Evolutionary conservation across 2,888 invertebrate genomes (phyloP).

Genomic region (Orthonychiurus folsomi): DNA sequence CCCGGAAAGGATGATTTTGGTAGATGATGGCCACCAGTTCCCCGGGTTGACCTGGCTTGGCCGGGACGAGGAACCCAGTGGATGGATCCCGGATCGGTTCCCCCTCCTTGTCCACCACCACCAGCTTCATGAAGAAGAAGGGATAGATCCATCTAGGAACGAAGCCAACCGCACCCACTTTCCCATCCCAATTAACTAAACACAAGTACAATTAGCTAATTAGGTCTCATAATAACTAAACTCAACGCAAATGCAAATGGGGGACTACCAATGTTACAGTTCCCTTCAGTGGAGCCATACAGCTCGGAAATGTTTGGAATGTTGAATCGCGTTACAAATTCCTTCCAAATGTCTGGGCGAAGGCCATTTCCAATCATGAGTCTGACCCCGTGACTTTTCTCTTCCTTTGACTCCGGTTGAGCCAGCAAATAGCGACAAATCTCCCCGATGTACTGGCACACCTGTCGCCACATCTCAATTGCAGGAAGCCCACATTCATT

Average conservation of each 20-base stretch:
- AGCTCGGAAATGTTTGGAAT: conserved; percentile 80
- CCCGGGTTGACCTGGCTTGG: conserved; percentile 67
- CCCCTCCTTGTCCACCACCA: conserved; percentile 47
- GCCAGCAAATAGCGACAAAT: conserved; percentile 52
- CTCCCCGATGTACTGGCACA: conserved; percentile 22
- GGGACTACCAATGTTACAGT: conserved; percentile 76
- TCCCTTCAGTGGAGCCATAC: conserved; percentile 96
- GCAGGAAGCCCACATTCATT: not conserved
- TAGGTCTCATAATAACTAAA: not conserved
- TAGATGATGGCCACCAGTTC: conserved; percentile 94
- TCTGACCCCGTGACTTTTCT: conserved; percentile 62
- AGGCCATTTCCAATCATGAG: conserved; percentile 89
- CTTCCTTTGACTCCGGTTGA: conserved; percentile 60
- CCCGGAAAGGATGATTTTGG: conserved; percentile 74
- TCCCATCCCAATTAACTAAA: conserved; percentile 82
- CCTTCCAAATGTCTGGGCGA: conserved; percentile 84
- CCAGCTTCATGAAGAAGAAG: conserved; percentile 4
- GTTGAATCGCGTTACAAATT: conserved; percentile 76
- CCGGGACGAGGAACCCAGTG: conserved; percentile 66
- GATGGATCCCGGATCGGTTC: conserved; percentile 74
- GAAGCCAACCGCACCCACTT: conserved; percentile 88
- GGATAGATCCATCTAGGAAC: conserved; percentile 44
- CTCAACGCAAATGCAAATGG: not conserved
- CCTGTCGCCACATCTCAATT: conserved; percentile 6
- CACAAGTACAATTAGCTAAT: conserved; percentile 1